Conservation (phyloP, 2,113 vertebrate species). For the Sander lucioperca region DNA sequence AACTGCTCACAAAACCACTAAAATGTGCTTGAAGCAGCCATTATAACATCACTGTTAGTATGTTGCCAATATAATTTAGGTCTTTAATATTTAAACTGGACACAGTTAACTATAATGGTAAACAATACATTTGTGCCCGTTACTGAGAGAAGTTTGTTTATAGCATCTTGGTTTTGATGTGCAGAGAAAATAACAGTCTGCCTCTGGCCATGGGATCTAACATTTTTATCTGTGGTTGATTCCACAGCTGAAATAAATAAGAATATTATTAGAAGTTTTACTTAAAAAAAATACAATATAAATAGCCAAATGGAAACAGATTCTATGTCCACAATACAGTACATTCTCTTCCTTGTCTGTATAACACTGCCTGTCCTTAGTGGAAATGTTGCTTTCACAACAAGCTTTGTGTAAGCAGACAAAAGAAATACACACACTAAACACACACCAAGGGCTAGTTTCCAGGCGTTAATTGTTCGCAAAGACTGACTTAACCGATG, state of each 20-base stretch:
- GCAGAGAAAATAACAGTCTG: not conserved
- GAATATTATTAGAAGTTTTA: not conserved
- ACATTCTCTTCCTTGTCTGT: not conserved
- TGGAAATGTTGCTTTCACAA: not conserved
- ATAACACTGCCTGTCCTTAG: not conserved
- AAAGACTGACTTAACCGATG: too few relatives aligned
- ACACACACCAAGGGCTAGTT: not conserved
- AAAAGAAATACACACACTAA: constrained; percentile 5
- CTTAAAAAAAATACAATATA: constrained; percentile 22
- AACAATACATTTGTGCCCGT: constrained; percentile 18
- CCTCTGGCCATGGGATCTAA: constrained; percentile 11
- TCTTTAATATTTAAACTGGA: constrained; percentile 37
- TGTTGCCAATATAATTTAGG: constrained; percentile 21
- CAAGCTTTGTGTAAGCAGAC: not conserved
- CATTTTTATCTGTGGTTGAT: not conserved
- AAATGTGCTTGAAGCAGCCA: constrained; percentile 36
- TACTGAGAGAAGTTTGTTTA: constrained; percentile 19
- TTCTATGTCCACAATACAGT: not conserved
- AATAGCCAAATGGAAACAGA: constrained; percentile 12
- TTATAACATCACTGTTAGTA: constrained; percentile 25
- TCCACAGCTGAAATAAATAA: constrained; percentile 3
- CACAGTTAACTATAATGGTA: constrained; percentile 7
- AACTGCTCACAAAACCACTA: constrained; percentile 40
- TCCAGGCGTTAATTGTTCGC: too few relatives aligned
- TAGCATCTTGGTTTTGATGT: constrained; percentile 26